These are phyloP conservation scores for Micrastur ruficollis DNA, from an alignment of 2,797 vertebrate species.

Conservation along the genomic window DNA sequence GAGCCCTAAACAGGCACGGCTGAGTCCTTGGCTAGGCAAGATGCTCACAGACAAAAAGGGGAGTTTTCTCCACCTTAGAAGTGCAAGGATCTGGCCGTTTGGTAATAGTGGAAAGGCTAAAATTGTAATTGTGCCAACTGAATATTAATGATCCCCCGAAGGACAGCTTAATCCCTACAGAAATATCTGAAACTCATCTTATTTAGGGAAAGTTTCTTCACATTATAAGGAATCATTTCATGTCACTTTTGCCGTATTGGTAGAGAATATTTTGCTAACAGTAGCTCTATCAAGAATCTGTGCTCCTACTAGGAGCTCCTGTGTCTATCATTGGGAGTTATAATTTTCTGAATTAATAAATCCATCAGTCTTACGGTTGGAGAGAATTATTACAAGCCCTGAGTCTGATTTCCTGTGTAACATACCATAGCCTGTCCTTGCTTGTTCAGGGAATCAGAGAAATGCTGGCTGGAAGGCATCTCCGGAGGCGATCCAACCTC, in stretches of 20 bases:
- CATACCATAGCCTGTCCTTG: not conserved
- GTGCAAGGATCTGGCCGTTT: not conserved
- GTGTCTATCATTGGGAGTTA: not conserved
- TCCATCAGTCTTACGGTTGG: not conserved
- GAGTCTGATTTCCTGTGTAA: not conserved
- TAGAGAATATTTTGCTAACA: not conserved
- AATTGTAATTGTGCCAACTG: not conserved
- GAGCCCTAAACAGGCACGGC: not conserved
- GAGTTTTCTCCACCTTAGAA: not conserved
- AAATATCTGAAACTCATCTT: not conserved
- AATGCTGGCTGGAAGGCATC: not conserved
- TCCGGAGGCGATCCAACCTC: not conserved
- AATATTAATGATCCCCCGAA: not conserved
- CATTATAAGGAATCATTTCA: not conserved
- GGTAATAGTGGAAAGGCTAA: not conserved
- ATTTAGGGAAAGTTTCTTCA: not conserved
- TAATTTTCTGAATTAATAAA: not conserved
- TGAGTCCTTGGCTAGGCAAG: not conserved
- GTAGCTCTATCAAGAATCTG: not conserved
- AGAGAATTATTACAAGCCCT: not conserved
- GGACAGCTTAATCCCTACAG: not conserved
- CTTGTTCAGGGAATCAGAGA: not conserved
- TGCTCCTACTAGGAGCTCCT: not conserved
- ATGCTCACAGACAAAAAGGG: not conserved
- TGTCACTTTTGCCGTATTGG: not conserved